phyloP scores from a whole-genome alignment of 2,797 vertebrate genomes.

The Sitta carolinensis region DNA sequence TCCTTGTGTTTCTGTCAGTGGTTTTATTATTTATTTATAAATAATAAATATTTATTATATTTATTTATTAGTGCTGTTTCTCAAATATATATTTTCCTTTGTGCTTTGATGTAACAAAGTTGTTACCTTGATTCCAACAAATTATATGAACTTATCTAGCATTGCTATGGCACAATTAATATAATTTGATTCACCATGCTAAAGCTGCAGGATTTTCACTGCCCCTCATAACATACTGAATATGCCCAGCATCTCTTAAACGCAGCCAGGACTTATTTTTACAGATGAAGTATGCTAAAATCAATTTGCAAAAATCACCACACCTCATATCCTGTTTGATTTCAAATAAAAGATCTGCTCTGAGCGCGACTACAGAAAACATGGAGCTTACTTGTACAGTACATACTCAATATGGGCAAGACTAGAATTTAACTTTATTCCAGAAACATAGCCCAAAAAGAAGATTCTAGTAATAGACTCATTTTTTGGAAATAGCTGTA shows the following conservation, averaged over 20 bases:
- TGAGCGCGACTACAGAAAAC: not conserved
- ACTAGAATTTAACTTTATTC: not conserved
- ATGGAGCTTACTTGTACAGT: not conserved
- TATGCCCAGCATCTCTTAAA: not conserved
- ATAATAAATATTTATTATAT: too few species aligned
- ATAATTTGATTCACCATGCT: not conserved
- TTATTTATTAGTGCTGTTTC: not conserved
- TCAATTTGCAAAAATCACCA: not conserved
- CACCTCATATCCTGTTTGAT: not conserved
- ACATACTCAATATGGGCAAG: not conserved
- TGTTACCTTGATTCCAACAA: not conserved
- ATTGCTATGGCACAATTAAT: not conserved
- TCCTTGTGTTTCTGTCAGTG: not conserved
- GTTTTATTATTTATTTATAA: too few species aligned
- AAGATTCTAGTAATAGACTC: not conserved
- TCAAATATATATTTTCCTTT: not conserved
- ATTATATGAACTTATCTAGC: not conserved
- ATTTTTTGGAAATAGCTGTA: not conserved
- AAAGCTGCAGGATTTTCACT: not conserved
- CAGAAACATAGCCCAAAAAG: not conserved
- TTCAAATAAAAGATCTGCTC: not conserved
- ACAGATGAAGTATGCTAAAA: not conserved
- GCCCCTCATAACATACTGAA: not conserved
- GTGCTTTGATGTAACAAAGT: not conserved
- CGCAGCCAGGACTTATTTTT: not conserved